Evolutionary conservation across 2,888 invertebrate genomes (phyloP).

Genomic region (Aphelenchoides bicaudatus): DNA sequence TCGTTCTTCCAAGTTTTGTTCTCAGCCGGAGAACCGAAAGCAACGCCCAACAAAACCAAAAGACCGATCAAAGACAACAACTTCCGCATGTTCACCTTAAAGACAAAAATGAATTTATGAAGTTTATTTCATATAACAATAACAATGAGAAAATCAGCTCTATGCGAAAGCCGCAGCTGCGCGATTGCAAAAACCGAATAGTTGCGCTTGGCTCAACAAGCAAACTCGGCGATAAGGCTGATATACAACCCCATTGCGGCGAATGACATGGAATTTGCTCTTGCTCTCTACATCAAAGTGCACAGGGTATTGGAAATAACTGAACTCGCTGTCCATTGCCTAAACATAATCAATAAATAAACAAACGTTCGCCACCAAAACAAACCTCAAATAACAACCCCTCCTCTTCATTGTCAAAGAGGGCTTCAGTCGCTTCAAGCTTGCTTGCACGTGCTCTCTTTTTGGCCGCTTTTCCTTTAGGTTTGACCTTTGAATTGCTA

Average conservation of each 20-base stretch:
- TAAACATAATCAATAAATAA: conserved; percentile 2
- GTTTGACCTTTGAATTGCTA: not conserved
- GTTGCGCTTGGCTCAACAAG: conserved; percentile 31
- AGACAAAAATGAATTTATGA: conserved; percentile 7
- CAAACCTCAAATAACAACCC: conserved; percentile 40
- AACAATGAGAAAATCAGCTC: conserved; percentile 20
- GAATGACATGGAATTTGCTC: conserved; percentile 49
- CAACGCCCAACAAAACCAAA: not conserved
- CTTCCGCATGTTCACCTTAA: not conserved
- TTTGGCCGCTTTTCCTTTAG: conserved; percentile 36
- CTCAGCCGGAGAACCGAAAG: not conserved
- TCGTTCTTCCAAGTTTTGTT: too few relatives aligned
- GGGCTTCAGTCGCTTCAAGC: conserved; percentile 35
- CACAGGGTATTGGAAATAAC: conserved; percentile 52
- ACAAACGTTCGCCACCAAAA: not conserved
- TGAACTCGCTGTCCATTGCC: conserved; percentile 9
- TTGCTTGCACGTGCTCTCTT: conserved; percentile 44
- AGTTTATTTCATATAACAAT: conserved; percentile 20
- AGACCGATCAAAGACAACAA: conserved; percentile 14
- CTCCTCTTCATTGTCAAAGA: conserved; percentile 53
- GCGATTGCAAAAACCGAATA: conserved; percentile 24
- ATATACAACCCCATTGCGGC: conserved; percentile 45
- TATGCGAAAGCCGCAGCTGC: conserved; percentile 25
- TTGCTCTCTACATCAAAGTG: conserved; percentile 51
- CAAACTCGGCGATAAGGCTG: conserved; percentile 48